Evolutionary conservation across 2,797 vertebrate species (phyloP).

Genomic region (Enteromius radiatus): DNA sequence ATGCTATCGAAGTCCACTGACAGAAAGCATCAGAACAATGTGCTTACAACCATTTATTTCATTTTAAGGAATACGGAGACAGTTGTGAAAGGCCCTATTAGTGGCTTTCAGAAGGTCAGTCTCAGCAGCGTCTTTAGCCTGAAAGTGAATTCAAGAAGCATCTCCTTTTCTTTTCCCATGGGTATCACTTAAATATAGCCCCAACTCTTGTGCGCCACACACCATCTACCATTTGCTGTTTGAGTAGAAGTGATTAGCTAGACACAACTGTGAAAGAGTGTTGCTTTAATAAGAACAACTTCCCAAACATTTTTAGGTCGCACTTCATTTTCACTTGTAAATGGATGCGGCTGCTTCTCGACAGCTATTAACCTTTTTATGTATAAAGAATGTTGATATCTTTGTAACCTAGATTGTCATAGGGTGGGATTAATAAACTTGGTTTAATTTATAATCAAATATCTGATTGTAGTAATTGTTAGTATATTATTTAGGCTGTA

Average conservation of each 20-base stretch:
- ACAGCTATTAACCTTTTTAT: slow-evolving; percentile 27
- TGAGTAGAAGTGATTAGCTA: slow-evolving; percentile 92
- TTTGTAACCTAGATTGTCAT: neutral
- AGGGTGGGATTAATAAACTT: neutral
- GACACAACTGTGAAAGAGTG: slow-evolving; percentile 93
- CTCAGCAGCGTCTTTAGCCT: slow-evolving; percentile 89
- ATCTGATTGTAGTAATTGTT: neutral
- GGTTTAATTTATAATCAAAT: neutral
- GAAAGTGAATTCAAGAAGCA: slow-evolving; percentile 82
- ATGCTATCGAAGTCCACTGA: slow-evolving; percentile 59
- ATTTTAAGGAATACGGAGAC: slow-evolving; percentile 83
- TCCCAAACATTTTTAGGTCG: slow-evolving; percentile 73
- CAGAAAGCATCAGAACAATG: slow-evolving; percentile 78
- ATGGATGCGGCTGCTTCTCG: slow-evolving; percentile 50
- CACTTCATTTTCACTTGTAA: slow-evolving; percentile 73
- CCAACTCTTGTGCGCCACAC: slow-evolving; percentile 72
- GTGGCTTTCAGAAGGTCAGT: slow-evolving; percentile 83
- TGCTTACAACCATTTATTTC: slow-evolving; percentile 78
- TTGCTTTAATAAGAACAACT: slow-evolving; percentile 83
- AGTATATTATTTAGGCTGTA: neutral
- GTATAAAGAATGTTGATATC: slow-evolving; percentile 9
- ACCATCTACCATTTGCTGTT: slow-evolving; percentile 90
- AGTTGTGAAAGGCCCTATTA: slow-evolving; percentile 79
- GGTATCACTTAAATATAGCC: slow-evolving; percentile 94
- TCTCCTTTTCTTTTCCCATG: slow-evolving; percentile 92